Percentiles rank a stretch among this genome's conserved stretches.
These are phyloP conservation scores for Myopa tessellatipennis DNA, from an alignment of 2,888 invertebrate genomes.

Conservation along the genomic window DNA sequence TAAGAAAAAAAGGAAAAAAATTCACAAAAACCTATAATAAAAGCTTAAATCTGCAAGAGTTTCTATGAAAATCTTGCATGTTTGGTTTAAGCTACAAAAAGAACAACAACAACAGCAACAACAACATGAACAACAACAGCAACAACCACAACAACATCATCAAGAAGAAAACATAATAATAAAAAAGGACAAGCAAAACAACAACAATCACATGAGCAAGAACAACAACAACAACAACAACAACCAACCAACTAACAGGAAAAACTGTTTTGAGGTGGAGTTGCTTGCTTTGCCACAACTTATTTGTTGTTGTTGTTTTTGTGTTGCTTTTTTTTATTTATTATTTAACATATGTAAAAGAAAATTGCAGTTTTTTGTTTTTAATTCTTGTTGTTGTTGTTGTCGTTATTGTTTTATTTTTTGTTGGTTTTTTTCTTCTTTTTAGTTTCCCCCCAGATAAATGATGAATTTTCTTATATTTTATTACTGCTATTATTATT, in stretches of 20 bases:
- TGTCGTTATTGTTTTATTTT: neutral
- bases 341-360: too few species aligned
- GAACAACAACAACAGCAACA: neutral
- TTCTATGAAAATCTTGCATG: neutral
- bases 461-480: neutral
- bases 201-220: neutral
- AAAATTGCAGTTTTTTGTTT: too few species aligned
- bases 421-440: neutral
- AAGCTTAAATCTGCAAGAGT: neutral
- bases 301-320: slow-evolving; percentile 3
- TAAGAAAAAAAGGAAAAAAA: neutral
- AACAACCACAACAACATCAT: neutral
- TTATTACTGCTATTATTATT: slow-evolving; percentile 20
- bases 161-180: neutral
- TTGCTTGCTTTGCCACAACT: neutral
- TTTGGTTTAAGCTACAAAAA: neutral
- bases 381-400: slow-evolving; percentile 4
- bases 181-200: neutral
- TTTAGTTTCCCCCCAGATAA: slow-evolving; percentile 5
- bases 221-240: neutral
- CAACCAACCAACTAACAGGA: neutral
- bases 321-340: neutral
- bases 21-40: neutral
- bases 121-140: neutral
- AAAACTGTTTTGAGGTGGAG: slow-evolving; percentile 28